These are phyloP conservation scores for Potamarius usumacintae DNA, from an alignment of 2,113 vertebrate genomes.

Conservation along the genomic window DNA sequence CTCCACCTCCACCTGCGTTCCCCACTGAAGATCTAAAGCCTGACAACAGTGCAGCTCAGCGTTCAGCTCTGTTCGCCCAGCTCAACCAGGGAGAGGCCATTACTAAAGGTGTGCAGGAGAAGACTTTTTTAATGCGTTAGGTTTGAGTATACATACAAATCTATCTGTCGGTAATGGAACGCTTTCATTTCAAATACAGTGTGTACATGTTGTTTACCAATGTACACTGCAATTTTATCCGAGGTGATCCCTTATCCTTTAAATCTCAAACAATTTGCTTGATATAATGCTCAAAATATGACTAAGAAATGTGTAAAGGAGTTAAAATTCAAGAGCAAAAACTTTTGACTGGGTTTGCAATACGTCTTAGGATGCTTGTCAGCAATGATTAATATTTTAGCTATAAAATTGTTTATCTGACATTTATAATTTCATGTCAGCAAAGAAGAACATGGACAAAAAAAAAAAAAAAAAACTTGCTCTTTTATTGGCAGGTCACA, in stretches of 20 bases:
- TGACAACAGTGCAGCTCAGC: conserved; percentile 66
- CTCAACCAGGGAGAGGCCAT: conserved; percentile 94
- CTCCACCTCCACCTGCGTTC: conserved; percentile 72
- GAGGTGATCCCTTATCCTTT: background rate
- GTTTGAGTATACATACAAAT: background rate
- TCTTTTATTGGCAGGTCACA: background rate
- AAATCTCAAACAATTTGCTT: background rate
- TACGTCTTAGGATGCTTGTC: background rate
- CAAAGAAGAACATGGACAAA: background rate
- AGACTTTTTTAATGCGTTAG: background rate
- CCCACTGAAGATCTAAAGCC: conserved; percentile 62
- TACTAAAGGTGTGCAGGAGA: conserved; percentile 81
- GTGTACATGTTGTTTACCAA: background rate
- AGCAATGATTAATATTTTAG: background rate
- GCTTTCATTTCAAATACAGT: background rate
- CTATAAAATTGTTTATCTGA: background rate
- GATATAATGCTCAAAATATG: background rate
- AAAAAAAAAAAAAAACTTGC: background rate
- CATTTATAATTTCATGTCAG: background rate
- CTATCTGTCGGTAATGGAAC: background rate
- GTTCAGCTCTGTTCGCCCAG: conserved; percentile 87
- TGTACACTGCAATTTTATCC: background rate
- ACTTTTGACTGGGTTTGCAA: background rate
- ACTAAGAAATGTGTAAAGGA: background rate
- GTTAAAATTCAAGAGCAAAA: background rate